Conservation (phyloP, 2,888 invertebrate genomes). For the Calephelis perditalis region DNA sequence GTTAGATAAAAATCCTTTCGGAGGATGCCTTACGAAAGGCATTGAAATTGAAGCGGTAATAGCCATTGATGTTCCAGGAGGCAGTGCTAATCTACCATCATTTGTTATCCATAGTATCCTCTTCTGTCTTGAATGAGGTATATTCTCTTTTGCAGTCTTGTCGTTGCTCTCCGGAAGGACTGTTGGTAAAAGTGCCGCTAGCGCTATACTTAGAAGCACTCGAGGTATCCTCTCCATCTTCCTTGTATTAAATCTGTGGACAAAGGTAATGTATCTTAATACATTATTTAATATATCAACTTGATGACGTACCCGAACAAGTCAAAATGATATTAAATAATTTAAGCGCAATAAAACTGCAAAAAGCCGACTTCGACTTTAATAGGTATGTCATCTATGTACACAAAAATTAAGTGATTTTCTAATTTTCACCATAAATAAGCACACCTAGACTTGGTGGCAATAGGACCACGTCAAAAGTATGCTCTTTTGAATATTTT, state of each 20-base stretch:
- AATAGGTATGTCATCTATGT: too few species aligned
- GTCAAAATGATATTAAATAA: too few species aligned
- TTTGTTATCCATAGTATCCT: constrained; percentile 91
- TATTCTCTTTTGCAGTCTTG: constrained; percentile 54
- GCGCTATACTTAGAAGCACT: constrained; percentile 64
- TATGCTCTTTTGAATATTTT: too few species aligned
- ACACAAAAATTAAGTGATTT: too few species aligned
- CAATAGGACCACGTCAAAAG: too few species aligned
- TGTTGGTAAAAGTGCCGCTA: constrained; percentile 64
- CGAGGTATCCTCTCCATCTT: constrained; percentile 68
- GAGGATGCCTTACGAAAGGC: constrained; percentile 91
- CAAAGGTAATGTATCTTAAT: not conserved
- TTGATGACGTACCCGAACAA: too few species aligned
- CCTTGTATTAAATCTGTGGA: constrained; percentile 15
- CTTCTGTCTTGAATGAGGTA: constrained; percentile 86
- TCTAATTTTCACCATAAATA: too few species aligned
- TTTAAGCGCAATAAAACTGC: too few species aligned
- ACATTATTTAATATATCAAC: not conserved
- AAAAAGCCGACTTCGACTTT: too few species aligned
- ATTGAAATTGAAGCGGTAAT: constrained; percentile 89
- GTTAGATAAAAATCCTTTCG: constrained; percentile 90
- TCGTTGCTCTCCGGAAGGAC: constrained; percentile 52
- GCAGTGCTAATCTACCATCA: constrained; percentile 89
- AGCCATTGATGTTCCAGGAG: constrained; percentile 88
- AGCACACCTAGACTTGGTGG: too few species aligned